Percentiles rank a stretch among this genome's conserved stretches.
phyloP scores from a whole-genome alignment of 1,140 invertebrate species.

The Nymphalis io region DNA sequence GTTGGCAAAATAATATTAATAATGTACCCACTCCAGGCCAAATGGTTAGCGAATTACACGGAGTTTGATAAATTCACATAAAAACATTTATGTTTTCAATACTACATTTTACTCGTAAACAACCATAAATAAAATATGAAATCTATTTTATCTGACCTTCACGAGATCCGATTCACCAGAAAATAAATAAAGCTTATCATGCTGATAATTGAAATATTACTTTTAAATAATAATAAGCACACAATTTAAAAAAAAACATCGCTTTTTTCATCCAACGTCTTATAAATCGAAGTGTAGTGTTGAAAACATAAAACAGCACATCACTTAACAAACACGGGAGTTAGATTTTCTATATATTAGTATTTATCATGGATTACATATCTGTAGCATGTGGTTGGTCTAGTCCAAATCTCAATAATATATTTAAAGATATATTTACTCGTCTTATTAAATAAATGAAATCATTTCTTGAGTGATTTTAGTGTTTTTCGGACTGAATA shows the following conservation, averaged over 20 bases:
- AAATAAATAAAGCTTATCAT: background rate
- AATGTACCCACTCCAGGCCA: conserved; percentile 35
- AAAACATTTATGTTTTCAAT: conserved; percentile 31
- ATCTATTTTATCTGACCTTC: conserved; percentile 1
- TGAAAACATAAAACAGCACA: conserved; percentile 69
- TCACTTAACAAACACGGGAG: conserved; percentile 62
- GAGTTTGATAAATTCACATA: conserved; percentile 34
- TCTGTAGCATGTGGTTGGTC: conserved; percentile 80
- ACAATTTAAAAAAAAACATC: background rate
- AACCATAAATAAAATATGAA: background rate
- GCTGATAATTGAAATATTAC: background rate
- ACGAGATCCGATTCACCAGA: background rate
- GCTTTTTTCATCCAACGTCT: background rate
- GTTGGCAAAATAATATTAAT: conserved; percentile 30
- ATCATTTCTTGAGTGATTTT: conserved; percentile 52
- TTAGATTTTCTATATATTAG: conserved; percentile 78
- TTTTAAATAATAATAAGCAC: background rate
- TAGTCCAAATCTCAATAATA: conserved; percentile 78
- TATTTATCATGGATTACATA: conserved; percentile 80
- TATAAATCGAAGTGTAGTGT: conserved; percentile 40
- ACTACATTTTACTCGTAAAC: background rate
- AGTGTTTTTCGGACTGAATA: conserved; percentile 61
- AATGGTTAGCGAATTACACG: conserved; percentile 38
- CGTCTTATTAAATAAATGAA: conserved; percentile 58
- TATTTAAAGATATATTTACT: conserved; percentile 73